Evolutionary conservation across 2,113 vertebrate species (phyloP).

Genomic region (Ovibos moschatus): DNA sequence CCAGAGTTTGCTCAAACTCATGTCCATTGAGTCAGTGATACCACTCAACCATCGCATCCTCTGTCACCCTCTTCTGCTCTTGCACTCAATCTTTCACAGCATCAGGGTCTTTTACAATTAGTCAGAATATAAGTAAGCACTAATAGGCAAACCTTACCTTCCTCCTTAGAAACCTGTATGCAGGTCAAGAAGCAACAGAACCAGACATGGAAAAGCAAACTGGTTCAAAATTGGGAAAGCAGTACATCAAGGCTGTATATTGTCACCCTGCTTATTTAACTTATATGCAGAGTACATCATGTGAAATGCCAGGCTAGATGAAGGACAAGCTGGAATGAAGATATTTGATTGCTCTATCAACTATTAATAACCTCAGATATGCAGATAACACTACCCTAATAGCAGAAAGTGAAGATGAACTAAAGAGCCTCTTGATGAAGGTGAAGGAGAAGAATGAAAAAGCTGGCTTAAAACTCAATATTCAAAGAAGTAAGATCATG

Average conservation of each 20-base stretch:
- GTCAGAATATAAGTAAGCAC: not conserved
- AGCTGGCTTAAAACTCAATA: not conserved
- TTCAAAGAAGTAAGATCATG: not conserved
- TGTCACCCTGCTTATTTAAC: not conserved
- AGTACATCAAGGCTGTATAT: not conserved
- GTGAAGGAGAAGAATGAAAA: not conserved
- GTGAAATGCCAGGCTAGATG: not conserved
- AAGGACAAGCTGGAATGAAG: not conserved
- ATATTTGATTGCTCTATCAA: not conserved
- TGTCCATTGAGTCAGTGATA: not conserved
- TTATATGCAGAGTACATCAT: not conserved
- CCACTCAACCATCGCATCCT: not conserved
- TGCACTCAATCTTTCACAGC: not conserved
- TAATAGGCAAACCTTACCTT: not conserved
- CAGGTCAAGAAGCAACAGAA: not conserved
- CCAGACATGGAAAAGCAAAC: not conserved
- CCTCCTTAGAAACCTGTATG: not conserved
- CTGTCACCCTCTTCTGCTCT: not conserved
- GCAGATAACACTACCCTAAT: not conserved
- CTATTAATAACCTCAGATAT: not conserved
- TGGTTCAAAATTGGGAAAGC: not conserved
- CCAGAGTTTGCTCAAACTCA: not conserved
- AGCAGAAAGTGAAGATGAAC: not conserved
- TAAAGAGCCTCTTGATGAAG: not conserved
- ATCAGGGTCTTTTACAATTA: not conserved